These are phyloP conservation scores for Cettia cetti DNA, from an alignment of 2,113 vertebrate species.

Conservation along the genomic window DNA sequence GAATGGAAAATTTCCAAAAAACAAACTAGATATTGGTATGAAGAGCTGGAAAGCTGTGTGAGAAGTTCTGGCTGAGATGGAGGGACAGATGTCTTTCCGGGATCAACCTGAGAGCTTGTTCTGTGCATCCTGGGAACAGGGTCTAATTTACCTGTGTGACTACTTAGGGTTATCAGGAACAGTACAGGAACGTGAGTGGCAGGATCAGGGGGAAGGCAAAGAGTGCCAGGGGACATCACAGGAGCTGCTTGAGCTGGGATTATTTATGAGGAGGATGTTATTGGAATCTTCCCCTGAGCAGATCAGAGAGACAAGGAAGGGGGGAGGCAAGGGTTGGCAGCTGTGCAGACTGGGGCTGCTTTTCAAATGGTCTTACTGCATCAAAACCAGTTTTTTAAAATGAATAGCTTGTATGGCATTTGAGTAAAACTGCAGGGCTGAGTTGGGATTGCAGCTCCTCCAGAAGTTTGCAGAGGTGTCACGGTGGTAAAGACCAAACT, in stretches of 20 bases:
- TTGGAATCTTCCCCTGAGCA: not conserved
- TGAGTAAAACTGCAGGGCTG: not conserved
- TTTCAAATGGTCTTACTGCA: not conserved
- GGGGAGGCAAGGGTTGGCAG: not conserved
- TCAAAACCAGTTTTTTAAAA: not conserved
- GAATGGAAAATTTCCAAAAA: not conserved
- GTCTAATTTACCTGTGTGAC: not conserved
- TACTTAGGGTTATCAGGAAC: not conserved
- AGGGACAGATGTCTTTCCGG: not conserved
- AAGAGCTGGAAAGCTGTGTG: not conserved
- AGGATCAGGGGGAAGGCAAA: not conserved
- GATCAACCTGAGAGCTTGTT: not conserved
- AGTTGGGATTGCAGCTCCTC: not conserved
- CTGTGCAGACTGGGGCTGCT: not conserved
- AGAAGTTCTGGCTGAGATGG: not conserved
- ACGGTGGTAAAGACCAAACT: not conserved
- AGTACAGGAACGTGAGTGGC: not conserved
- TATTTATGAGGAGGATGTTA: not conserved
- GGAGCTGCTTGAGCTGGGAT: not conserved
- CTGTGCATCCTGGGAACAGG: not conserved
- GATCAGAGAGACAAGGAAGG: not conserved
- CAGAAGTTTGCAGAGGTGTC: not conserved
- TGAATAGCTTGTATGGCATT: not conserved
- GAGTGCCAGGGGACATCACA: fast-evolving
- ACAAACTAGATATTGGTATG: not conserved